These are phyloP conservation scores for Ctenosaura bakeri DNA, from an alignment of 2,797 vertebrate species.

Conservation along the genomic window DNA sequence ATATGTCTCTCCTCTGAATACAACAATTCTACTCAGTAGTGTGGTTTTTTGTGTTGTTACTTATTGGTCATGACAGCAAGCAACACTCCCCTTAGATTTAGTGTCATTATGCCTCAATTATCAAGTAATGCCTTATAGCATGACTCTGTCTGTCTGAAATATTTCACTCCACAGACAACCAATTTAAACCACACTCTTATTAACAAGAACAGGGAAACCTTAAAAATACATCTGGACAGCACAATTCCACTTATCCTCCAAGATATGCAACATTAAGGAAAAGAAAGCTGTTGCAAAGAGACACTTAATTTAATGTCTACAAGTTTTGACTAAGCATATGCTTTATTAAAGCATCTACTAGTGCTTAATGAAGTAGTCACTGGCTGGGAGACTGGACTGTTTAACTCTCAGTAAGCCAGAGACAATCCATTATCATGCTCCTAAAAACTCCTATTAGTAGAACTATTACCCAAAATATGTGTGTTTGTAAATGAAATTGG, in stretches of 20 bases:
- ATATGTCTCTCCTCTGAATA: background rate
- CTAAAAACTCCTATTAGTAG: background rate
- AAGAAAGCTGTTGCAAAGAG: constrained; percentile 47
- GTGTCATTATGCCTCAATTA: constrained; percentile 51
- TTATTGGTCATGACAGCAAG: constrained; percentile 36
- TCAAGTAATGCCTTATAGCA: constrained; percentile 47
- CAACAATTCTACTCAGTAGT: constrained; percentile 2
- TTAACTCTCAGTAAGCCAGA: constrained; percentile 27
- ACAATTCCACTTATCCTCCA: constrained; percentile 25
- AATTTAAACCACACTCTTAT: constrained; percentile 62
- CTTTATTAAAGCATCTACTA: constrained; percentile 63
- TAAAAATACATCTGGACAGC: constrained; percentile 41
- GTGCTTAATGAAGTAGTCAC: constrained; percentile 41
- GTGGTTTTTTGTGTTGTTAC: constrained; percentile 40
- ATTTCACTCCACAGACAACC: constrained; percentile 51
- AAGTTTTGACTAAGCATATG: constrained; percentile 55
- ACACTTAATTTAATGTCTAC: constrained; percentile 41
- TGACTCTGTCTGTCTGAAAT: constrained; percentile 51
- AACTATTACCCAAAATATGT: background rate
- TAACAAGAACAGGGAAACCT: constrained; percentile 35
- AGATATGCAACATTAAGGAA: constrained; percentile 12
- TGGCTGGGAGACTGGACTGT: background rate
- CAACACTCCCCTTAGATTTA: constrained; percentile 36
- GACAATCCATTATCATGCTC: background rate
- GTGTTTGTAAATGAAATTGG: background rate